Percentiles rank a stretch among this genome's conserved stretches.
These are phyloP conservation scores for Prietella phreatophila DNA, from an alignment of 2,113 vertebrate species.

Conservation along the genomic window DNA sequence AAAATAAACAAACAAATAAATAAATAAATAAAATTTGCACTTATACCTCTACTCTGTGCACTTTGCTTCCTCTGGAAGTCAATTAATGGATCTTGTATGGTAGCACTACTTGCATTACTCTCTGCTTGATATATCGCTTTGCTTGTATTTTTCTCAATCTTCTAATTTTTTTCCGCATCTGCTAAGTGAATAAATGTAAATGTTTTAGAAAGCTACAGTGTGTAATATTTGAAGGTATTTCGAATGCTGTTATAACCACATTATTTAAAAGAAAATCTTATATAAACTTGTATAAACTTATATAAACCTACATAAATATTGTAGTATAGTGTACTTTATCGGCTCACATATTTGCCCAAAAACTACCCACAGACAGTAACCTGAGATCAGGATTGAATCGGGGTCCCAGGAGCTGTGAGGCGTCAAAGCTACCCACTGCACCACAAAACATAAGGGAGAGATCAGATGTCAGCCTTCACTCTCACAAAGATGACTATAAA, in stretches of 20 bases:
- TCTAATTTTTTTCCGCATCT: too few species aligned
- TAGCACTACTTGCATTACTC: too few species aligned
- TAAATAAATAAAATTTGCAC: too few species aligned
- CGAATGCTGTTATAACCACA: not conserved
- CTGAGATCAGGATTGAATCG: not conserved
- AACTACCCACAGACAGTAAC: not conserved
- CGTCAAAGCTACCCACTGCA: not conserved
- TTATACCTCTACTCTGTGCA: too few species aligned
- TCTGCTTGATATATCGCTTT: too few species aligned
- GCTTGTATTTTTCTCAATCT: too few species aligned
- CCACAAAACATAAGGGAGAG: not conserved
- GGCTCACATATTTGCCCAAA: not conserved
- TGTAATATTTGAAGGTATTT: not conserved
- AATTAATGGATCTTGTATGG: too few species aligned
- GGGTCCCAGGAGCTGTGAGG: not conserved
- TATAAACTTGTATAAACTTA: too few species aligned
- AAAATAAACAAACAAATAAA: too few species aligned
- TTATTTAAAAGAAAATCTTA: not conserved
- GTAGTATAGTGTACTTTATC: not conserved
- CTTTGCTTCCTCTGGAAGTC: too few species aligned
- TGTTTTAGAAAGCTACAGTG: not conserved
- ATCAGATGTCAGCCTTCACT: not conserved
- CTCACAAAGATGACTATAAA: not conserved
- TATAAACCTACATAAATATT: not conserved
- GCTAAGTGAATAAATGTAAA: too few species aligned